phyloP scores from a whole-genome alignment of 1,140 invertebrate genomes.

The Scaptomyza montana region DNA sequence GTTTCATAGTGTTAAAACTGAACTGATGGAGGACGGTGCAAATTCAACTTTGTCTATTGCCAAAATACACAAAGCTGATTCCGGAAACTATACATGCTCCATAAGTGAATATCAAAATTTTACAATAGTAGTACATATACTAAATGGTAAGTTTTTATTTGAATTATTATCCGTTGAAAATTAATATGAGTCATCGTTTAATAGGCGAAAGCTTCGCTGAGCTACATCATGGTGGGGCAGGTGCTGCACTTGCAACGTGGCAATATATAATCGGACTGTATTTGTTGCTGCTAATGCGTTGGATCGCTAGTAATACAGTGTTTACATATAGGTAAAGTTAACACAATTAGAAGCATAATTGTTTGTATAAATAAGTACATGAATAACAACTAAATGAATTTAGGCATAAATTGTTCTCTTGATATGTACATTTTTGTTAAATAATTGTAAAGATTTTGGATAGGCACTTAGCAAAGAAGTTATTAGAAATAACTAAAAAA shows the following conservation, averaged over 20 bases:
- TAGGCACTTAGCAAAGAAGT: constrained; percentile 49
- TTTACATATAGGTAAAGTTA: constrained; percentile 57
- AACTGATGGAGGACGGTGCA: constrained; percentile 89
- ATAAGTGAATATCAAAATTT: constrained; percentile 87
- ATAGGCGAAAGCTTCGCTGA: constrained; percentile 87
- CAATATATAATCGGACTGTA: constrained; percentile 34
- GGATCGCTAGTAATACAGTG: constrained; percentile 32
- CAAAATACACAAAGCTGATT: constrained; percentile 89
- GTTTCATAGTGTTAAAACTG: constrained; percentile 88
- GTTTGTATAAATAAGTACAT: constrained; percentile 10
- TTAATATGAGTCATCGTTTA: not conserved
- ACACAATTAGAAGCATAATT: constrained; percentile 22
- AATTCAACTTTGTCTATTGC: constrained; percentile 90
- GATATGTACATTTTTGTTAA: constrained; percentile 66
- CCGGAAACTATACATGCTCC: constrained; percentile 91
- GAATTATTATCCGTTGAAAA: not conserved
- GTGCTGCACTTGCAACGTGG: constrained; percentile 27
- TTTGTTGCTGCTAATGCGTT: constrained; percentile 44
- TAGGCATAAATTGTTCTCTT: constrained; percentile 29
- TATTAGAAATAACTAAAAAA: constrained; percentile 80
- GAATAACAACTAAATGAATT: constrained; percentile 13
- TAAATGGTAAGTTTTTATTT: constrained; percentile 86
- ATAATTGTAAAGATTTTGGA: constrained; percentile 75
- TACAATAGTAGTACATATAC: constrained; percentile 88
- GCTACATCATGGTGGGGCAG: constrained; percentile 84